Conservation (phyloP, 2,888 invertebrate genomes). For the Augiades crinisus region DNA sequence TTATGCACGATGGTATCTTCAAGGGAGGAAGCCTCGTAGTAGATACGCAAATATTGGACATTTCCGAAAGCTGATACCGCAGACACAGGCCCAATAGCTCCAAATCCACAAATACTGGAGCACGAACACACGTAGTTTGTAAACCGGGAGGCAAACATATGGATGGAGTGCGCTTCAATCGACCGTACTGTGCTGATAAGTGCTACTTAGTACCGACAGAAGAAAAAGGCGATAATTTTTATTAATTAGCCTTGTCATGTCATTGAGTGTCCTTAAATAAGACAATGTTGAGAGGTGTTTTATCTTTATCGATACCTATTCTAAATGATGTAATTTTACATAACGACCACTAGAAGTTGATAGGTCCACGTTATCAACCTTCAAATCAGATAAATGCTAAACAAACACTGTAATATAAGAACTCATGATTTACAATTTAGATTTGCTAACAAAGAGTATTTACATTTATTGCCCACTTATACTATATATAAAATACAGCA, state of each 20-base stretch:
- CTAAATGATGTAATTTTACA: too few species aligned
- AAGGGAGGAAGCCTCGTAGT: conserved; percentile 3
- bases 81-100: conserved; percentile 10
- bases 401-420: too few species aligned
- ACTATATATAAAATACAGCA: not conserved
- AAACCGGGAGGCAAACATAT: conserved; percentile 45
- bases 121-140: conserved; percentile 12
- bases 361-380: too few species aligned
- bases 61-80: conserved; percentile 12
- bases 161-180: conserved; percentile 52
- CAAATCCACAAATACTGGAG: conserved; percentile 21
- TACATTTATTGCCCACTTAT: too few species aligned
- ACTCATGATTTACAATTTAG: too few species aligned
- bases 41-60: conserved; percentile 16
- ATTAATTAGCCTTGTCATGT: not conserved
- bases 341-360: too few species aligned
- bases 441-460: too few species aligned
- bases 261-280: too few species aligned
- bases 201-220: conserved; percentile 33
- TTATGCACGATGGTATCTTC: too few species aligned
- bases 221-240: not conserved
- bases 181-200: conserved; percentile 58
- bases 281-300: too few species aligned
- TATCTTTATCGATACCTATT: too few species aligned
- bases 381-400: too few species aligned